Conservation (phyloP, 2,888 invertebrate genomes). For the Tortrix viridana region DNA sequence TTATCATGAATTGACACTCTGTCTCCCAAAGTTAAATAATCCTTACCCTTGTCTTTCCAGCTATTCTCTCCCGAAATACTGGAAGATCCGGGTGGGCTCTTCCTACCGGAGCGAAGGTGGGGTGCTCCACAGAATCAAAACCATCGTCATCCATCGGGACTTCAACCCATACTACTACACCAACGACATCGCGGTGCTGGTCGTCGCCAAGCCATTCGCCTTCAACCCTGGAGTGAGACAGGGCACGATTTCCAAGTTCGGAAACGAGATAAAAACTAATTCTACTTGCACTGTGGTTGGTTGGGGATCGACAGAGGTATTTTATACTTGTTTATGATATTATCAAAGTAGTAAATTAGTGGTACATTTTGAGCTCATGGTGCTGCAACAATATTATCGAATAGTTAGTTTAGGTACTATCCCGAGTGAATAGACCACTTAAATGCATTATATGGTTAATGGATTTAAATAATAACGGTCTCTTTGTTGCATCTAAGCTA, state of each 20-base stretch:
- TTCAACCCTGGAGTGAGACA: conserved; percentile 64
- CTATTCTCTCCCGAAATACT: conserved; percentile 64
- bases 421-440: no score
- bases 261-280: conserved; percentile 61
- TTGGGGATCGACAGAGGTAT: conserved; percentile 73
- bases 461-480: no score
- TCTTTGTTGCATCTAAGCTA: no score
- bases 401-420: no score
- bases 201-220: conserved; percentile 56
- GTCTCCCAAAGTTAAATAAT: no score
- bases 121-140: conserved; percentile 61
- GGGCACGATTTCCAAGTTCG: conserved; percentile 66
- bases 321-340: neutral
- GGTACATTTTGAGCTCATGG: no score
- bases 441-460: no score
- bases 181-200: conserved; percentile 69
- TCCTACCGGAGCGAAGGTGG: conserved; percentile 68
- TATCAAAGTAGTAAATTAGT: no score
- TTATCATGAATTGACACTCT: no score
- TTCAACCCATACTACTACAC: conserved; percentile 69
- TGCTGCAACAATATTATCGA: no score
- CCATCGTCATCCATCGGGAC: conserved; percentile 60
- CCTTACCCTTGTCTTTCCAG: conserved; percentile 58
- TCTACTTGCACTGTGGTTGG: conserved; percentile 66
- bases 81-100: conserved; percentile 73